Evolutionary conservation across 2,888 invertebrate species (phyloP).

Genomic region (Melieria picta): DNA sequence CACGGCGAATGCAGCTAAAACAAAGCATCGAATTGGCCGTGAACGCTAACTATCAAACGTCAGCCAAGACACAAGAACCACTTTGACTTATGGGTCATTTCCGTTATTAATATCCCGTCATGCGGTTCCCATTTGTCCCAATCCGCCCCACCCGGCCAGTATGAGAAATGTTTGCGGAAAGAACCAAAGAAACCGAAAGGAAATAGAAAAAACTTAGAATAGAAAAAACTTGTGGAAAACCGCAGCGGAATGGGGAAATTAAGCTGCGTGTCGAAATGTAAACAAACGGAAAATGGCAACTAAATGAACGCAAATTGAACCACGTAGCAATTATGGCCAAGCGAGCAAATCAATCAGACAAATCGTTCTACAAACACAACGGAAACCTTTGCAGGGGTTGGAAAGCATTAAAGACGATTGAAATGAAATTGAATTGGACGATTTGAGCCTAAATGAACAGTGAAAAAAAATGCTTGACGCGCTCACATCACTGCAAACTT

Average conservation of each 20-base stretch:
- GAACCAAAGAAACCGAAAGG: neutral
- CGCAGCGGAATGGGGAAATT: neutral
- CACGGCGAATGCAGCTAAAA: neutral
- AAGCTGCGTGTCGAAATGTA: neutral
- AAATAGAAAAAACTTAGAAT: too few species aligned
- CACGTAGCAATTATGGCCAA: neutral
- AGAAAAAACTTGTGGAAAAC: too few species aligned
- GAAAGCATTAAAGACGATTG: too few species aligned
- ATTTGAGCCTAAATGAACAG: too few species aligned
- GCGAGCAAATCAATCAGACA: neutral
- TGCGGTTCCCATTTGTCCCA: too few species aligned
- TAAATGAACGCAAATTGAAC: neutral
- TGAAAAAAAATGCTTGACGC: too few species aligned
- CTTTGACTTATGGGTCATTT: slow-evolving; percentile 1
- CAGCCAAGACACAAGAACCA: too few species aligned
- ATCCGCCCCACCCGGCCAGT: neutral
- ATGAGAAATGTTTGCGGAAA: neutral
- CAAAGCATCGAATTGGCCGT: neutral
- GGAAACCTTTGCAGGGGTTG: too few species aligned
- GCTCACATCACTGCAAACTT: too few species aligned
- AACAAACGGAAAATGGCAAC: neutral
- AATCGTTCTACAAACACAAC: neutral
- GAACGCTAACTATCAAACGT: neutral
- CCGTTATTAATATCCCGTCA: neutral
- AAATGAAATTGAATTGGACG: too few species aligned